phyloP scores from a whole-genome alignment of 2,888 invertebrate species.

The Anaspis maculata region DNA sequence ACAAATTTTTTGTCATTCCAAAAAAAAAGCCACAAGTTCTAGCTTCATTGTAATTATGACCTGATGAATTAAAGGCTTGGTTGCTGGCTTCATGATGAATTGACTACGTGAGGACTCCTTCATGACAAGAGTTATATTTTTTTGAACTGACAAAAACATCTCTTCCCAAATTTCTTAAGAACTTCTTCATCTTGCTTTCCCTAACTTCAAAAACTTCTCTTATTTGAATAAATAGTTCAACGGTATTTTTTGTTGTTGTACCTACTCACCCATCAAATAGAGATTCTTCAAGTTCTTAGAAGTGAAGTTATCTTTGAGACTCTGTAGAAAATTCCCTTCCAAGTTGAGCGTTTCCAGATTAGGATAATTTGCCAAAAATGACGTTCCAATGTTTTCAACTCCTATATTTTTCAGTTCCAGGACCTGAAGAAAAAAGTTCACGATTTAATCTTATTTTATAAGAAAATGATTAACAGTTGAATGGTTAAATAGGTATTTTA shows the following conservation, averaged over 20 bases:
- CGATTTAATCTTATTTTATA: no score
- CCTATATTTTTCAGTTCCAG: constrained; percentile 20
- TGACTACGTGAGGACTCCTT: no score
- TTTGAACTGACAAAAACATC: no score
- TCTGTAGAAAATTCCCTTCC: constrained; percentile 20
- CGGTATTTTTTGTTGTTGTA: constrained; percentile 4
- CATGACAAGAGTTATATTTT: no score
- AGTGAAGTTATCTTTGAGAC: constrained; percentile 15
- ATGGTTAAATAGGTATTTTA: no score
- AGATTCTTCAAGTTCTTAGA: constrained; percentile 11
- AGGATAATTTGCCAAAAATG: constrained; percentile 21
- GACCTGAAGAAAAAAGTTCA: constrained; percentile 23
- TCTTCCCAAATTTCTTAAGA: no score
- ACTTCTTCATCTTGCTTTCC: no score
- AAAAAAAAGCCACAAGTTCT: no score
- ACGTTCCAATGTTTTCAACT: constrained; percentile 19
- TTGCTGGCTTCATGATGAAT: no score
- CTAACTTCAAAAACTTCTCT: background rate
- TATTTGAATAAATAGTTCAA: background rate
- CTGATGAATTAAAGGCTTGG: no score
- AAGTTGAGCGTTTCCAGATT: constrained; percentile 22
- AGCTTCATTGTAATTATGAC: no score
- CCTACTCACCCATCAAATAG: constrained; percentile 18
- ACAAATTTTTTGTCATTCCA: no score
- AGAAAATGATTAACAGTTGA: background rate